Conservation (phyloP, 2,797 vertebrate species). For the Rhincodon typus region DNA sequence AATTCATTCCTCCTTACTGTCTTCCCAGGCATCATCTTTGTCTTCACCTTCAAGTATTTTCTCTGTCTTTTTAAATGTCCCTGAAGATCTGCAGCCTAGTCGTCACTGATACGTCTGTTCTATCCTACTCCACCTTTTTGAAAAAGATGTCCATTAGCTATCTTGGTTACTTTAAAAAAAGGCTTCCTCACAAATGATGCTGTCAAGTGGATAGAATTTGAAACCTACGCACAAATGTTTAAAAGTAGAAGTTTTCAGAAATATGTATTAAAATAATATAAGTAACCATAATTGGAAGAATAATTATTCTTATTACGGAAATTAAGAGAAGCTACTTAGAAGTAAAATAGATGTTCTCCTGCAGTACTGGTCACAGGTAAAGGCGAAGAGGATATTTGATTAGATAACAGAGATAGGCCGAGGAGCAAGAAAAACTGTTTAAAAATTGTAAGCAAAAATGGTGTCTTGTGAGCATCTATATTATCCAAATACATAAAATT, state of each 20-base stretch:
- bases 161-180: not conserved
- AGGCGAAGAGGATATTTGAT: not conserved
- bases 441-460: not conserved
- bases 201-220: too few relatives aligned
- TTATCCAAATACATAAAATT: not conserved
- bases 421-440: too few relatives aligned
- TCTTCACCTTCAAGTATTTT: too few relatives aligned
- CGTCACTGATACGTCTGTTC: not conserved
- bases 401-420: not conserved
- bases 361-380: not conserved
- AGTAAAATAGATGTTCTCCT: not conserved
- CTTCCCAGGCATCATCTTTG: too few relatives aligned
- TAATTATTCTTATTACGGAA: too few relatives aligned
- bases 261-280: not conserved
- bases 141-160: not conserved
- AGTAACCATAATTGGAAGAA: not conserved
- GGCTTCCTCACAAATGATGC: too few relatives aligned
- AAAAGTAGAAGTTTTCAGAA: not conserved
- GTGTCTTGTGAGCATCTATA: not conserved
- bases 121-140: too few relatives aligned
- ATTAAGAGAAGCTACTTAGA: not conserved
- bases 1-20: too few relatives aligned
- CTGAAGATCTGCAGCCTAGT: not conserved
- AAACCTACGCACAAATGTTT: too few relatives aligned
- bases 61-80: not conserved